Conservation (phyloP, 2,888 invertebrate genomes). For the Hirudinaria manillensis region DNA sequence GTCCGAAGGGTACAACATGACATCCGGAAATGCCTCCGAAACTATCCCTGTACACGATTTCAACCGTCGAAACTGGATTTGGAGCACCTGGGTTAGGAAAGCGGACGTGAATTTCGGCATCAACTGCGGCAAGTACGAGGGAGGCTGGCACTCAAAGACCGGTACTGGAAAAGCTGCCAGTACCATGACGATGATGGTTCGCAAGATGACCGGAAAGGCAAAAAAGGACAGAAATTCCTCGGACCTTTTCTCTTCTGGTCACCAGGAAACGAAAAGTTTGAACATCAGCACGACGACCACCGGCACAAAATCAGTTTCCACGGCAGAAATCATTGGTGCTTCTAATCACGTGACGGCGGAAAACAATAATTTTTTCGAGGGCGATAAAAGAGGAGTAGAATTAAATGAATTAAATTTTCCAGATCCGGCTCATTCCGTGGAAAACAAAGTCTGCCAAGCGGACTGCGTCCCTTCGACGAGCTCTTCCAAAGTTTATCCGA, state of each 20-base stretch:
- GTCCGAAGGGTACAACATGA: neutral
- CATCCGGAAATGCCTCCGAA: neutral
- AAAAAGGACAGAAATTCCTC: no score
- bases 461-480: no score
- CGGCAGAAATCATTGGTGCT: neutral
- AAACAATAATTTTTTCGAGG: neutral
- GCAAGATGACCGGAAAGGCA: neutral
- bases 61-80: conserved; percentile 5
- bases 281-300: neutral
- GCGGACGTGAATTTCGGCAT: no score
- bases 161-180: no score
- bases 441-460: neutral
- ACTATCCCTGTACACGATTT: neutral
- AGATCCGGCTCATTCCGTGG: neutral
- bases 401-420: no score
- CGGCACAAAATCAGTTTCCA: neutral
- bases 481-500: neutral
- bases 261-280: no score
- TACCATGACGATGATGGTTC: no score
- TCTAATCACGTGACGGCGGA: neutral
- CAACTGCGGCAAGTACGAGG: no score
- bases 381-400: neutral
- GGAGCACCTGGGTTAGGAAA: conserved; percentile 2
- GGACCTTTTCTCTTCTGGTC: no score
- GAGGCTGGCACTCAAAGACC: no score